Evolutionary conservation across 1,140 invertebrate genomes (phyloP), one percentile per base, ranked within the genome.

Genomic region (Achatina immaculata): DNA sequence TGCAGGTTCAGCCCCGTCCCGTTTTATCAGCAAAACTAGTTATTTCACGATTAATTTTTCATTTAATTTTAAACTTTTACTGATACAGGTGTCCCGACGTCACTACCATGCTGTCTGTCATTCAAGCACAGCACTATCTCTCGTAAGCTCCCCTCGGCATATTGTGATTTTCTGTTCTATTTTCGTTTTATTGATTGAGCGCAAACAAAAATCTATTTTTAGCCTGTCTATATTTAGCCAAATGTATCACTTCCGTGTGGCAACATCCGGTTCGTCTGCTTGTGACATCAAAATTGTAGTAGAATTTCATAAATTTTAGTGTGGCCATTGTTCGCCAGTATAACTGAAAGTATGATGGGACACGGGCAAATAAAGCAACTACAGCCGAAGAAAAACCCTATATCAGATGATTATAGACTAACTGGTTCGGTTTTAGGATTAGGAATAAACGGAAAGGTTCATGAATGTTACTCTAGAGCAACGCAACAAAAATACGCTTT

Each of bases 371-470:
- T 86, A 36, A 86, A 85, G 83, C 80, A 82, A 51, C 83, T 90
- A 58, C 85, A 89, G 38, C 86, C 90, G 9, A 91, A 90, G 84
- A 90, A 90, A 55, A 96, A 94, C 48, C 94, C 95, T 31, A 96
- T 99, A 83, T 95, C 94, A 42, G 95, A 98, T 80, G 97, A 99
- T 91, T 99, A 98, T 90, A 94, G 95, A 89, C 96, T 99, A 84
- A 96, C 96, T n/a, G 95, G 95, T 88, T 96, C 94, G 74, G 97
- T 99, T 21, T 94, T 99, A 58, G 98, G 98, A n/a, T 93, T 99
- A 40, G 98, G 98, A 24, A 99, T 99, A 84, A 99, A 98, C 91
- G 98, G 98, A 51, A 99, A 99, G 94, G 94, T 94, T 43, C 91
- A 94, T 51, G 93, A 93, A 85, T 92, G 92, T 86, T 95, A 93